phyloP scores from a whole-genome alignment of 2,113 vertebrate species.

The Nannospalax galili region DNA sequence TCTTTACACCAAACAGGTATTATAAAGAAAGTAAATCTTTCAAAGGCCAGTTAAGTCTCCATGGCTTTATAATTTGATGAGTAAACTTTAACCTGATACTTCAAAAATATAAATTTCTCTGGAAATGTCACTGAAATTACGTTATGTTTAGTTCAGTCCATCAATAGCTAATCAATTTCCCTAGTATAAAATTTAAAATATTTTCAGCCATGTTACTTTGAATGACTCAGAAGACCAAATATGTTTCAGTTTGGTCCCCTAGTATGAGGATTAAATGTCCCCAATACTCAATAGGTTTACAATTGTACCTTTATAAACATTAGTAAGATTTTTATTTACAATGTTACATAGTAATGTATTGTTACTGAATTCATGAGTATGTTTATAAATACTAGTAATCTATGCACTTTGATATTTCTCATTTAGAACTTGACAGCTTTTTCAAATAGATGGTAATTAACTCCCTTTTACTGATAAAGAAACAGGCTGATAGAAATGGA shows the following conservation, averaged over 20 bases:
- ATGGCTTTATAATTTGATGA: slow-evolving; percentile 75
- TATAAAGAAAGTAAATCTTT: slow-evolving; percentile 82
- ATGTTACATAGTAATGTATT: slow-evolving; percentile 37
- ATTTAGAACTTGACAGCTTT: slow-evolving; percentile 46
- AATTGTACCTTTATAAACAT: slow-evolving; percentile 49
- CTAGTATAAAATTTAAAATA: slow-evolving; percentile 59
- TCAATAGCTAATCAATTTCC: slow-evolving; percentile 52
- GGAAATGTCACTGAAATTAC: slow-evolving; percentile 62
- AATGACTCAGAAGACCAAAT: slow-evolving; percentile 63
- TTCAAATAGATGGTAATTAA: slow-evolving; percentile 52
- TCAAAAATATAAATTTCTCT: slow-evolving; percentile 57
- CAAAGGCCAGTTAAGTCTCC: slow-evolving; percentile 78
- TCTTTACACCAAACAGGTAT: slow-evolving; percentile 75
- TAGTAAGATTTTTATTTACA: slow-evolving; percentile 55
- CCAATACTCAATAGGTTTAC: slow-evolving; percentile 28
- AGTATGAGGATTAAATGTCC: slow-evolving; percentile 50
- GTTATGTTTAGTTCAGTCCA: slow-evolving; percentile 31
- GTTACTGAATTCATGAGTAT: slow-evolving; percentile 24
- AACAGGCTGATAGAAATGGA: slow-evolving; percentile 53
- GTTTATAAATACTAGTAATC: slow-evolving; percentile 42
- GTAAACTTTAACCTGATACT: slow-evolving; percentile 44
- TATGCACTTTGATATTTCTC: slow-evolving; percentile 57
- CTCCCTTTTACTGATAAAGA: slow-evolving; percentile 68
- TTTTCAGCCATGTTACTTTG: slow-evolving; percentile 58
- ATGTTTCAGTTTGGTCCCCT: not conserved